A percentile compares a stretch with the other conserved stretches of the same genome.
These are phyloP conservation scores for Oreochromis aureus DNA, from an alignment of 2,113 vertebrate species.

Conservation along the genomic window DNA sequence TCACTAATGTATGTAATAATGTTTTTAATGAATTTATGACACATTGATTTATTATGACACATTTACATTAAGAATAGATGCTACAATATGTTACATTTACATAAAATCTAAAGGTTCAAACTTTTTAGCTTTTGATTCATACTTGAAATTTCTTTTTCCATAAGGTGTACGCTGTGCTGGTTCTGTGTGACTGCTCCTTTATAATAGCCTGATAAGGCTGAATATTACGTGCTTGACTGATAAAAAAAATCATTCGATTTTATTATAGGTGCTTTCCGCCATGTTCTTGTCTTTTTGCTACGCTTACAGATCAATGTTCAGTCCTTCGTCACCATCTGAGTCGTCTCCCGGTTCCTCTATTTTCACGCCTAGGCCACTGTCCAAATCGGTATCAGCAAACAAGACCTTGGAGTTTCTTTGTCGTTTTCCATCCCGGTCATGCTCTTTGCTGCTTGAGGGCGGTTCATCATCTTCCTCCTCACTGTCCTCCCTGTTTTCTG, in stretches of 20 bases:
- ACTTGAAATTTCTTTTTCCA: neutral
- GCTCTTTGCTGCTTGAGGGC: neutral
- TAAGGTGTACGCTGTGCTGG: neutral
- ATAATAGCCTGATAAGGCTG: neutral
- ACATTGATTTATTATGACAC: neutral
- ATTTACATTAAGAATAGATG: neutral
- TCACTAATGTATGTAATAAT: neutral
- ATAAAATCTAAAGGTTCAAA: neutral
- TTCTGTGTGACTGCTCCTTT: neutral
- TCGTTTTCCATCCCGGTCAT: neutral
- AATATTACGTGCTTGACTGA: neutral
- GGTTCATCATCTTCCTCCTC: slow-evolving; percentile 44
- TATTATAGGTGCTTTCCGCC: neutral
- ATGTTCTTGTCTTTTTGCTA: neutral
- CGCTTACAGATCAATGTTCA: slow-evolving; percentile 24
- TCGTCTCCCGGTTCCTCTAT: neutral
- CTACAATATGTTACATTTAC: neutral
- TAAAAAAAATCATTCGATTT: neutral
- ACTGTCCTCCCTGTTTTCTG: slow-evolving; percentile 41
- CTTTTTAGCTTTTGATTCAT: neutral
- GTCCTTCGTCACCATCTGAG: neutral
- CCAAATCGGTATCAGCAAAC: slow-evolving; percentile 32
- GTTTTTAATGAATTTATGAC: neutral
- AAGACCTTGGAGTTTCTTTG: neutral
- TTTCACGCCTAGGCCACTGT: slow-evolving; percentile 49